Conservation (phyloP, 2,888 invertebrate species). For the Agriopis marginaria region DNA sequence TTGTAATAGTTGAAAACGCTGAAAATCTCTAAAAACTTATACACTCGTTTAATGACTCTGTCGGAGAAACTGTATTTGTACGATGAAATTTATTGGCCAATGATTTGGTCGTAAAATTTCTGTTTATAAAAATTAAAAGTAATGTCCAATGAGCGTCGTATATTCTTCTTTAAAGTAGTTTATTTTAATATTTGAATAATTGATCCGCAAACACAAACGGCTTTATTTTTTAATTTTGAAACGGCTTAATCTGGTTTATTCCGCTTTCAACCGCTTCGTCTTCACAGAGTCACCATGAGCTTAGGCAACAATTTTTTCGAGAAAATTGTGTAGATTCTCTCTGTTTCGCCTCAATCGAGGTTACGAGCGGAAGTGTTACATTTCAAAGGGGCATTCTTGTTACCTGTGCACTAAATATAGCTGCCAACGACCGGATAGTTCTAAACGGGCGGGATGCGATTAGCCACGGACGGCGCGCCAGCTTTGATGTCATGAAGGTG, state of each 20-base stretch:
- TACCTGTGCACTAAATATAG: slow-evolving; percentile 83
- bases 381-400: slow-evolving; percentile 85
- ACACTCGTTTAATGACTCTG: slow-evolving; percentile 32
- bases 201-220: not conserved
- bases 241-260: not conserved
- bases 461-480: slow-evolving; percentile 63
- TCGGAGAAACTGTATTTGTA: slow-evolving; percentile 29
- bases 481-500: slow-evolving; percentile 67
- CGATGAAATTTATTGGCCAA: slow-evolving; percentile 34
- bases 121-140: slow-evolving; percentile 38
- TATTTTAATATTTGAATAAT: slow-evolving; percentile 25
- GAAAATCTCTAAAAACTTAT: slow-evolving; percentile 25
- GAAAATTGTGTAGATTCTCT: slow-evolving; percentile 44
- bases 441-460: slow-evolving; percentile 61
- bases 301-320: not conserved
- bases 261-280: slow-evolving; percentile 1
- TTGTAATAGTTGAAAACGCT: slow-evolving; percentile 29
- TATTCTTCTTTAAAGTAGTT: slow-evolving; percentile 21
- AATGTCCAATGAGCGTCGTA: slow-evolving; percentile 29
- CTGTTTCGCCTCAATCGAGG: slow-evolving; percentile 54
- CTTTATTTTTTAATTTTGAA: slow-evolving; percentile 6
- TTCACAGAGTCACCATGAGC: slow-evolving; percentile 32
- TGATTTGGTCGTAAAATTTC: slow-evolving; percentile 36
- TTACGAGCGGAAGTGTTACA: slow-evolving; percentile 83
- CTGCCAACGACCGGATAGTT: slow-evolving; percentile 60